Conservation (phyloP, 2,797 vertebrate species). For the Poeciliopsis paucimaculata region DNA sequence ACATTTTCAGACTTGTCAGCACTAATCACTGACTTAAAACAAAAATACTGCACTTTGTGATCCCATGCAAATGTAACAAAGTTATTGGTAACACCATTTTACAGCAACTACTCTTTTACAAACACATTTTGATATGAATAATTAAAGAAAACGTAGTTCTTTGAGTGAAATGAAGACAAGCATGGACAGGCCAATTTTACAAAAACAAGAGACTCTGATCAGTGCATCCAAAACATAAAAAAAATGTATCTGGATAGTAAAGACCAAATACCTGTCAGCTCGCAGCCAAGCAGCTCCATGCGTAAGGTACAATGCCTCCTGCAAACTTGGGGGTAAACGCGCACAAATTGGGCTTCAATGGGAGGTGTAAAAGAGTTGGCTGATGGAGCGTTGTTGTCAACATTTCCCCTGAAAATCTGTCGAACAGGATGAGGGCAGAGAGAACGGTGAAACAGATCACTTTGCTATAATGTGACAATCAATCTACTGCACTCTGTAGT, state of each 20-base stretch:
- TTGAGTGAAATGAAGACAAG: not conserved
- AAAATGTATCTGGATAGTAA: not conserved
- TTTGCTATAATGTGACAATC: conserved; percentile 53
- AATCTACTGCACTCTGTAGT: conserved; percentile 57
- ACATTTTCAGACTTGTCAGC: not conserved
- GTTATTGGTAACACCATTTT: not conserved
- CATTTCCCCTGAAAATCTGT: conserved; percentile 95
- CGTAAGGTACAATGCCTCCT: conserved; percentile 95
- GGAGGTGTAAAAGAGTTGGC: conserved; percentile 98
- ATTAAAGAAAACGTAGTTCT: not conserved
- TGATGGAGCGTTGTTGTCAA: conserved; percentile 96
- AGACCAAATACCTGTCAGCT: conserved; percentile 87
- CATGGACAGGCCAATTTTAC: not conserved
- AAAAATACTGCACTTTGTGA: not conserved
- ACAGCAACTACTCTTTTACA: not conserved
- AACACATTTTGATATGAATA: not conserved
- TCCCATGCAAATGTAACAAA: not conserved
- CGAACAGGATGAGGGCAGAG: conserved; percentile 23
- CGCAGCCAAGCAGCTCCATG: conserved; percentile 97
- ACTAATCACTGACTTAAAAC: not conserved
- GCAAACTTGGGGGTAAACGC: conserved; percentile 97
- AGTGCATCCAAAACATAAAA: not conserved
- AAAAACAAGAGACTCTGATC: not conserved
- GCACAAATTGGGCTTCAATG: conserved; percentile 93
- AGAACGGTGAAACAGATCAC: conserved; percentile 38